Evolutionary conservation across 2,113 vertebrate species (phyloP).

Genomic region (Sorex araneus): DNA sequence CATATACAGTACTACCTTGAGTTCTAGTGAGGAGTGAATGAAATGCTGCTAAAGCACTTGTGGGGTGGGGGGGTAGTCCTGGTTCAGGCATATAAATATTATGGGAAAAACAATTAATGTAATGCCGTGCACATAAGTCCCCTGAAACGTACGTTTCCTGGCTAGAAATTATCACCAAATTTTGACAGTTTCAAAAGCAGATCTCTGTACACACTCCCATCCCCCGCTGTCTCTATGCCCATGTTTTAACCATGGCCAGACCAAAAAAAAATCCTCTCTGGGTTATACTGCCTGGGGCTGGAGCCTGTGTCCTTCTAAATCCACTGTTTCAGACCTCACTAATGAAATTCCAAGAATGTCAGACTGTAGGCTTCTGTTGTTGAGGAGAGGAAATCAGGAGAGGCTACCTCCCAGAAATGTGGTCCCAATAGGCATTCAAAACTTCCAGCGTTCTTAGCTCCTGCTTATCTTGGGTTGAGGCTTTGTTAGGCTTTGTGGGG

Average conservation of each 20-base stretch:
- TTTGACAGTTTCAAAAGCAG: conserved; percentile 37
- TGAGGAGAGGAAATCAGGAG: conserved; percentile 59
- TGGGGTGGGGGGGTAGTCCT: not conserved
- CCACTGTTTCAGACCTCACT: conserved; percentile 54
- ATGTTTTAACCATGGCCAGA: conserved; percentile 15
- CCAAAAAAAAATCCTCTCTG: conserved; percentile 53
- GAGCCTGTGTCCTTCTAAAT: conserved; percentile 14
- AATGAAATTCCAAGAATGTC: conserved; percentile 75
- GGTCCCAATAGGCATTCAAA: conserved; percentile 61
- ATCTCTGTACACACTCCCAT: not conserved
- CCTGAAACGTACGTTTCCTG: conserved; percentile 51
- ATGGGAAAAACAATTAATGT: conserved; percentile 18
- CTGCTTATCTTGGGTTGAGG: conserved; percentile 68
- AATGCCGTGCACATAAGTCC: conserved; percentile 10
- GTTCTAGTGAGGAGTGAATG: conserved; percentile 38
- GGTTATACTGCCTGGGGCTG: conserved; percentile 5
- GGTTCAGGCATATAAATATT: conserved; percentile 1
- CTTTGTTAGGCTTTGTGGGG: conserved; percentile 59
- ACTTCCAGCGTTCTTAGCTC: conserved; percentile 64
- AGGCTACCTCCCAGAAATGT: conserved; percentile 48
- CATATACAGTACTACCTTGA: not conserved
- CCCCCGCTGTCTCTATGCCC: not conserved
- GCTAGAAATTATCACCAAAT: conserved; percentile 32
- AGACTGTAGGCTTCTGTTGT: conserved; percentile 37
- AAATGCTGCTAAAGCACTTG: conserved; percentile 43